These are phyloP conservation scores for Salvator merianae DNA, from an alignment of 2,113 vertebrate genomes.

Conservation along the genomic window DNA sequence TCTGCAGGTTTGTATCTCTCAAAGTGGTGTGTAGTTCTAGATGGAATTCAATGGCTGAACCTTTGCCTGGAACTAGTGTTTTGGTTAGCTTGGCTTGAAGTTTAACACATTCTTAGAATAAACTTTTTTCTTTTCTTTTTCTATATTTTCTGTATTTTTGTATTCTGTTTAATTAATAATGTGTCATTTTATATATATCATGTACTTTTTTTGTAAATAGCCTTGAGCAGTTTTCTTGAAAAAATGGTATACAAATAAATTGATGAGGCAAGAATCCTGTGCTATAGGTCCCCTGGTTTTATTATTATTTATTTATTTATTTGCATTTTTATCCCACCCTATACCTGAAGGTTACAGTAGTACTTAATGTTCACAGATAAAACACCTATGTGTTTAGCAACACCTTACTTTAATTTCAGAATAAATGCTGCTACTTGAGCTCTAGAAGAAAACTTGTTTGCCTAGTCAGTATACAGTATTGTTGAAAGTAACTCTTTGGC, in stretches of 20 bases:
- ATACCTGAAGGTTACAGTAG: too few species aligned
- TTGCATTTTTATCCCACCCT: too few species aligned
- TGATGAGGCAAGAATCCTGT: neutral
- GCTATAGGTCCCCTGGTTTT: neutral
- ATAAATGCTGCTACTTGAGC: too few species aligned
- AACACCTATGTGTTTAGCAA: neutral
- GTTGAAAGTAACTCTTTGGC: neutral
- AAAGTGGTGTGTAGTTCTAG: neutral
- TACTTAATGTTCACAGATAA: neutral
- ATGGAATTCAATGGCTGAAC: neutral
- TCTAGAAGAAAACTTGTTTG: neutral
- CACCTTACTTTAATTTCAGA: too few species aligned
- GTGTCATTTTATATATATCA: too few species aligned
- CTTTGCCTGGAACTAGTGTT: neutral
- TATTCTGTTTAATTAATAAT: too few species aligned
- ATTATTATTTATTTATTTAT: neutral
- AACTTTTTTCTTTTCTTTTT: too few species aligned
- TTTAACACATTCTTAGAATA: neutral
- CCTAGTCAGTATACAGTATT: neutral
- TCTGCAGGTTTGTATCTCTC: slow-evolving; percentile 77
- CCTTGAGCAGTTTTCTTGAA: too few species aligned
- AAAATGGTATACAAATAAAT: too few species aligned
- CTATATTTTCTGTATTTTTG: too few species aligned
- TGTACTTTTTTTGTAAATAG: too few species aligned
- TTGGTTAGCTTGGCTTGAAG: neutral